Base-by-base conservation (phyloP, 2,888 invertebrate genomes). In the Pterobdella sp. region DNA sequence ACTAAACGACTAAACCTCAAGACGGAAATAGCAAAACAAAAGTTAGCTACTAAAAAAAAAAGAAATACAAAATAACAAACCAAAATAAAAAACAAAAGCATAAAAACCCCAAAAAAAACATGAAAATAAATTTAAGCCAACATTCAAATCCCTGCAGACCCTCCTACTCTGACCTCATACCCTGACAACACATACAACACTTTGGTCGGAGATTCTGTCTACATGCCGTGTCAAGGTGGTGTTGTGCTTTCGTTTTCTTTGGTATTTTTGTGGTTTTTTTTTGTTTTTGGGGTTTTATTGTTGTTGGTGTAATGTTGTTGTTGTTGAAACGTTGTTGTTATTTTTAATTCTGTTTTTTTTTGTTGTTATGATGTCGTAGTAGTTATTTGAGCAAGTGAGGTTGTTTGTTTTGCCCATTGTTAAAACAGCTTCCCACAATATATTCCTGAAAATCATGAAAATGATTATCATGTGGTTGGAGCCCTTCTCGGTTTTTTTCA, bases 221-320 rank as follows among this genome's bases (percentile, higher is more conserved):
- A 35, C 65, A 35, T 65, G 65, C 65, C 65, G 29, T 65, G 34
- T 22, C 32, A 65, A 35, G 32, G 32, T 31, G 42, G 7, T 42
- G 42, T 42, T 42, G 42, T 18, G 18, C 18, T 42, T 42, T 42
- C 7, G 42, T 42, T 42, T 7, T 18, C 7, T 42, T 42, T 42
- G 42, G 7, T 42, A 18, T 42, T 42, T 42, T 42, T 7, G 7
- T 42, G 42, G 7, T 42, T 7, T 18, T 14, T 42, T 42, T 42
- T 7, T 42, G 7, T 7, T 42, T 42, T 42, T 42, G 42, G 18
- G 7, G 42, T 42, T 42, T 7, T 42, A 14, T 42, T 42, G 42
- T 14, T 42, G 42, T 42, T 42, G 42, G 7, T 42, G 18, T 18
- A 42, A 42, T 14, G 42, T 18, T 18, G 7, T 42, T 42, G 7